phyloP scores from a whole-genome alignment of 2,888 invertebrate species.

The Carpatolechia fugitivella region DNA sequence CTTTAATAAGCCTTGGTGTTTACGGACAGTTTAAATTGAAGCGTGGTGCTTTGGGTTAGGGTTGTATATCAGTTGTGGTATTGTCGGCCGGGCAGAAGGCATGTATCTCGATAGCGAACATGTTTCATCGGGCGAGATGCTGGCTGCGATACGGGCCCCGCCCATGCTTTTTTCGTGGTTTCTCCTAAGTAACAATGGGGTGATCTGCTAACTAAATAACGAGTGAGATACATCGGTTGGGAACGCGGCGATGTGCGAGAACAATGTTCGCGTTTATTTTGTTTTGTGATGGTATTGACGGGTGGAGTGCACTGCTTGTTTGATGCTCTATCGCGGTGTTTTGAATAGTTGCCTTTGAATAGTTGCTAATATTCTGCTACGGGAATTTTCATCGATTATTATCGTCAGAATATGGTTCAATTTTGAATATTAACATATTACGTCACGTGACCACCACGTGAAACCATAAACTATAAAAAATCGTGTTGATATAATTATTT shows the following conservation, averaged over 20 bases:
- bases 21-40: not conserved
- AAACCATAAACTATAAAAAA: no score
- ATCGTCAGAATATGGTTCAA: no score
- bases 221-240: slow-evolving; percentile 57
- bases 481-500: no score
- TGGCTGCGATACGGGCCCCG: slow-evolving; percentile 64
- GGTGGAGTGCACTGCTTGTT: slow-evolving; percentile 10
- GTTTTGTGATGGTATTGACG: slow-evolving; percentile 20
- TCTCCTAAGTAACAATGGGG: slow-evolving; percentile 74
- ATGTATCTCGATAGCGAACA: slow-evolving; percentile 70
- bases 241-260: slow-evolving; percentile 50
- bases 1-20: slow-evolving; percentile 64
- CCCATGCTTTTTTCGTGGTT: slow-evolving; percentile 77
- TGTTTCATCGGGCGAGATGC: slow-evolving; percentile 72
- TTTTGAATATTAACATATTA: no score
- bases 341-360: slow-evolving; percentile 8
- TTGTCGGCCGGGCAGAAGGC: slow-evolving; percentile 53
- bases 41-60: not conserved
- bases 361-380: not conserved
- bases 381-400: no score
- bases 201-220: slow-evolving; percentile 78
- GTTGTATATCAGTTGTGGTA: slow-evolving; percentile 27
- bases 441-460: no score
- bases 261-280: slow-evolving; percentile 39
- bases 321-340: slow-evolving; percentile 11